Evolutionary conservation across 2,113 vertebrate species (phyloP).

Genomic region (Phyllopteryx taeniolatus): DNA sequence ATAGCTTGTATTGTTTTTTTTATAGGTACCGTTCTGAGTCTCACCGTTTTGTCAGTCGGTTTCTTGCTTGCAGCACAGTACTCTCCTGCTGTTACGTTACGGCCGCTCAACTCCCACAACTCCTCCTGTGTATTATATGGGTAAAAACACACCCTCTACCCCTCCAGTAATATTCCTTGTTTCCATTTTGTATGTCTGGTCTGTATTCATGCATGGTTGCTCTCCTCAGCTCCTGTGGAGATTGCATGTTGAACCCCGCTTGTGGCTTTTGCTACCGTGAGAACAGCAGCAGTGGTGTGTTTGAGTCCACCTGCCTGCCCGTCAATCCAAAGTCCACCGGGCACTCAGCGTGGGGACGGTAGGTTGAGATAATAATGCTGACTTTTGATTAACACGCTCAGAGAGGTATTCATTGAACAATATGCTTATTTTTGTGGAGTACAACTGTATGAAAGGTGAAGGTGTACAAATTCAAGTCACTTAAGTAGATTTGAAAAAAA

Average conservation of each 20-base stretch:
- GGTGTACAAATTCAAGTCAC: background rate
- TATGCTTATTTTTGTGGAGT: background rate
- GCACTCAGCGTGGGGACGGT: conserved; percentile 90
- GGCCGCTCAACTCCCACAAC: conserved; percentile 78
- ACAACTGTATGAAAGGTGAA: too few species aligned
- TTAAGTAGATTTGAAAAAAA: background rate
- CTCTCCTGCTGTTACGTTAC: conserved; percentile 82
- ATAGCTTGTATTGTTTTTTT: background rate
- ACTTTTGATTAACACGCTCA: background rate
- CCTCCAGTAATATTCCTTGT: background rate
- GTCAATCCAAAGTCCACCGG: conserved; percentile 74
- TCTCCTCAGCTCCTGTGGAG: conserved; percentile 81
- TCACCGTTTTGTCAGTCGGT: conserved; percentile 83
- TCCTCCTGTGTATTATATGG: conserved; percentile 82
- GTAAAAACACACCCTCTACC: conserved; percentile 58
- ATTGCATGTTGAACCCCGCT: conserved; percentile 88
- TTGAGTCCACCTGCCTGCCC: conserved; percentile 83
- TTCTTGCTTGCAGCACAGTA: conserved; percentile 88
- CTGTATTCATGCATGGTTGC: background rate
- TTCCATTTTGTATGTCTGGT: too few species aligned
- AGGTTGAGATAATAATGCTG: conserved; percentile 15
- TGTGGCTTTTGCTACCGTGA: conserved; percentile 93
- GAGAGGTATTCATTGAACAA: background rate
- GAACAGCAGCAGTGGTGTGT: conserved; percentile 73
- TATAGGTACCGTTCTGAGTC: conserved; percentile 69